Conservation (phyloP, 2,888 invertebrate genomes). For the Proisotoma minuta region DNA sequence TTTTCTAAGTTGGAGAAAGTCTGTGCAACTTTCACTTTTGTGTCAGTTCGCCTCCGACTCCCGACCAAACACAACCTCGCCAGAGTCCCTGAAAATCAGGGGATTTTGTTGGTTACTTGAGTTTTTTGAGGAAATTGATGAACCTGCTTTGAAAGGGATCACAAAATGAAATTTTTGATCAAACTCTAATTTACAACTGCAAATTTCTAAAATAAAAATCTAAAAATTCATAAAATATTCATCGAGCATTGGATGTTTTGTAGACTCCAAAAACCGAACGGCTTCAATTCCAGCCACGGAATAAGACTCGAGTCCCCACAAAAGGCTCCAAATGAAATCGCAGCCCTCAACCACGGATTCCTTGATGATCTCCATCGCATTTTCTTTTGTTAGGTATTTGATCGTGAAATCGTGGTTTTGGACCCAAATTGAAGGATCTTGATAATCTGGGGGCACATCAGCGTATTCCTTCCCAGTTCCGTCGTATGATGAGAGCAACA, state of each 20-base stretch:
- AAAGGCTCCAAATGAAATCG: neutral
- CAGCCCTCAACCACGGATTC: neutral
- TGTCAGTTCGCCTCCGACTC: no score
- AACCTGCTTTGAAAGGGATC: no score
- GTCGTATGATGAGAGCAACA: neutral
- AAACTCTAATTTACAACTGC: no score
- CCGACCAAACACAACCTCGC: no score
- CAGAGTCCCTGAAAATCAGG: no score
- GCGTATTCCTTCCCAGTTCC: neutral
- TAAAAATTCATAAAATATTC: no score
- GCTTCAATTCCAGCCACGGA: neutral
- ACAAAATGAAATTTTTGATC: no score
- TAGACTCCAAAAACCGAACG: neutral
- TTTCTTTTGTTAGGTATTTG: neutral
- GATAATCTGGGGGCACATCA: neutral
- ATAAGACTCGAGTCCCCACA: neutral
- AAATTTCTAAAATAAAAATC: no score
- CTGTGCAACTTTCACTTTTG: no score
- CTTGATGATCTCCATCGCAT: neutral
- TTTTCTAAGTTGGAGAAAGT: no score
- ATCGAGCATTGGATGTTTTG: neutral
- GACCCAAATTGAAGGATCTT: neutral
- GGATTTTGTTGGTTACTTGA: no score
- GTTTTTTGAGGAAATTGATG: no score
- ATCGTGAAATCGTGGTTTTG: neutral